Evolutionary conservation across 2,888 invertebrate genomes (phyloP).

Genomic region (Eristalis intricaria): DNA sequence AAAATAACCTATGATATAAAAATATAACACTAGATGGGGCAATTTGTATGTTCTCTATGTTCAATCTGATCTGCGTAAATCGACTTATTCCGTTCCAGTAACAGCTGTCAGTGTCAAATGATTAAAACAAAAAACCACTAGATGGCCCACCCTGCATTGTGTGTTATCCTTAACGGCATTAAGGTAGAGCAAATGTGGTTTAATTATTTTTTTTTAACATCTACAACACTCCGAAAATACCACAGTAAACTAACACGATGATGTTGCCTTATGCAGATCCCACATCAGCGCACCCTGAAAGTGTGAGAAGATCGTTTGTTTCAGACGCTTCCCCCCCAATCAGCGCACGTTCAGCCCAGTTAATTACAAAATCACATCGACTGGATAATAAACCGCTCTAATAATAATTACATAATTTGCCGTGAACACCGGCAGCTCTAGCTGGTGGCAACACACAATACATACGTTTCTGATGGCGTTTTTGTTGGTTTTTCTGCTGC

Average conservation of each 20-base stretch:
- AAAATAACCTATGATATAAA: no score
- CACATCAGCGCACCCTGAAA: conserved; percentile 25
- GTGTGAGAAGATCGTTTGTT: neutral
- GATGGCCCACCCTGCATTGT: no score
- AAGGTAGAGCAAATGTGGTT: no score
- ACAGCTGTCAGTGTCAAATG: no score
- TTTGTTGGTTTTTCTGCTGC: neutral
- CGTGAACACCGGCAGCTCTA: conserved; percentile 42
- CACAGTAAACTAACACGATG: neutral
- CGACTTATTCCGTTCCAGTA: no score
- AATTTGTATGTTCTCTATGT: no score
- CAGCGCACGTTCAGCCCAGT: conserved; percentile 20
- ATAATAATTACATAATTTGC: conserved; percentile 67
- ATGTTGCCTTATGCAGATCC: neutral
- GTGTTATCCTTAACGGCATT: no score
- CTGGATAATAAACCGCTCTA: conserved; percentile 61
- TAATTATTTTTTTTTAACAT: no score
- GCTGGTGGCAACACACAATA: conserved; percentile 7
- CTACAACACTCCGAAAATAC: neutral
- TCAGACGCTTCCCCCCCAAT: neutral
- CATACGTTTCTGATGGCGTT: neutral
- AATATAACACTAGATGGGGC: no score
- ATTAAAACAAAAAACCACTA: no score
- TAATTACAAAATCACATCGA: conserved; percentile 65
- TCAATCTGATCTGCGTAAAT: no score